These are phyloP conservation scores for Lissonota sp. DNA, from an alignment of 2,888 invertebrate genomes.

Conservation along the genomic window DNA sequence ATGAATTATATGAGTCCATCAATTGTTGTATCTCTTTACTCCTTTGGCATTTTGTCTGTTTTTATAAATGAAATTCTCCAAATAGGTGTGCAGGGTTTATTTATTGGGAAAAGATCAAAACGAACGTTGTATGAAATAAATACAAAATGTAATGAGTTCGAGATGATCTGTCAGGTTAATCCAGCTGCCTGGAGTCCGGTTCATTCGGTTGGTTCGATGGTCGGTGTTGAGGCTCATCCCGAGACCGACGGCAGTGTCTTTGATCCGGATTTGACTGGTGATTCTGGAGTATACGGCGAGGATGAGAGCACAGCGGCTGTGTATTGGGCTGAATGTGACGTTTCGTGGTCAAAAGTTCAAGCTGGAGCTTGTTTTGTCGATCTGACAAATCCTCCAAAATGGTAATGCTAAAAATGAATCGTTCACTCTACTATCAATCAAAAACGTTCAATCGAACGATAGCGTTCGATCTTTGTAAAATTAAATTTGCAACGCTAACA, in stretches of 20 bases:
- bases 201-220: slow-evolving; percentile 93
- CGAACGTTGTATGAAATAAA: too few species aligned
- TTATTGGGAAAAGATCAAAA: too few species aligned
- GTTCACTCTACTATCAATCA: too few species aligned
- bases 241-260: slow-evolving; percentile 93
- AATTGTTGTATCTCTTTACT: too few species aligned
- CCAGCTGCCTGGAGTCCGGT: slow-evolving; percentile 95
- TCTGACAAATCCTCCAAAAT: slow-evolving; percentile 90
- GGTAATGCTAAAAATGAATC: slow-evolving; percentile 84
- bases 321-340: slow-evolving; percentile 92
- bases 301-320: slow-evolving; percentile 90
- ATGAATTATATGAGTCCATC: too few species aligned
- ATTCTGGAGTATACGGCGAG: slow-evolving; percentile 92
- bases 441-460: too few species aligned
- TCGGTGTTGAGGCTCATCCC: slow-evolving; percentile 93
- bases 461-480: background rate
- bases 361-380: slow-evolving; percentile 93
- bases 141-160: too few species aligned
- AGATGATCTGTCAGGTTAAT: slow-evolving; percentile 83
- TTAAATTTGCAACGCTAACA: background rate
- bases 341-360: slow-evolving; percentile 92
- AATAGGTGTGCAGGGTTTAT: too few species aligned
- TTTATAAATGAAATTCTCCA: too few species aligned
- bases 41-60: too few species aligned
- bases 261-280: slow-evolving; percentile 88